A percentile compares a stretch with the other conserved stretches of the same genome.
phyloP scores from a whole-genome alignment of 2,888 invertebrate genomes.

The Prostheceraeus crozeri region DNA sequence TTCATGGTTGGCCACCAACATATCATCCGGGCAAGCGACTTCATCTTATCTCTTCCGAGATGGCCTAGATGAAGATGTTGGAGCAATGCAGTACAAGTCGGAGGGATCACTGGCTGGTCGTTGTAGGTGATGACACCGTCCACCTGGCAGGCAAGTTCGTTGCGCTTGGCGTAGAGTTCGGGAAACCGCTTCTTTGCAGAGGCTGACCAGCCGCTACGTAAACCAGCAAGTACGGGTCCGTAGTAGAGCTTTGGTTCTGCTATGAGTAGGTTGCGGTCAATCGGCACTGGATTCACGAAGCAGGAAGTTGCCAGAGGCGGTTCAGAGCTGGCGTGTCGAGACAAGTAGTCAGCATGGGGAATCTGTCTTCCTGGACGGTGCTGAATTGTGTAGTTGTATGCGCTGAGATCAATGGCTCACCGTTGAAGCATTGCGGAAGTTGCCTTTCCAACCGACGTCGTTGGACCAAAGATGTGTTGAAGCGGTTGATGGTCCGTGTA shows the following conservation, averaged over 20 bases:
- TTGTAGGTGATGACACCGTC: too few relatives aligned
- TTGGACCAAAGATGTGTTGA: not conserved
- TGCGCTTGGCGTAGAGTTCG: too few relatives aligned
- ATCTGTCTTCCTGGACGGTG: slow-evolving; percentile 12
- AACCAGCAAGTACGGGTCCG: slow-evolving; percentile 9
- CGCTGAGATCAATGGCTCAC: slow-evolving; percentile 23
- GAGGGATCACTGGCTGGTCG: too few relatives aligned
- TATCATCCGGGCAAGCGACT: slow-evolving; percentile 15
- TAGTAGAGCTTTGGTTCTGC: not conserved
- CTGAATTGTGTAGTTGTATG: slow-evolving; percentile 15
- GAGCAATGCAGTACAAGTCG: too few relatives aligned
- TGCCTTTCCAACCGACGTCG: not conserved
- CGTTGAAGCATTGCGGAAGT: slow-evolving; percentile 16
- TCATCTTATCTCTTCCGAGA: slow-evolving; percentile 6
- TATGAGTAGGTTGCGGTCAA: not conserved
- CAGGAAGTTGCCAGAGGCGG: not conserved
- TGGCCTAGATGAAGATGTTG: slow-evolving; percentile 1
- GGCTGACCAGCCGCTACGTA: slow-evolving; percentile 15
- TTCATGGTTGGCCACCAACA: slow-evolving; percentile 20
- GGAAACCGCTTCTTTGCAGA: slow-evolving; percentile 14
- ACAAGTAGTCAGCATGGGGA: slow-evolving; percentile 21
- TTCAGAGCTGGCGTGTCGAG: not conserved
- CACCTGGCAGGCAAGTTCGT: too few relatives aligned
- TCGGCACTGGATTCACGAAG: slow-evolving; percentile 9
- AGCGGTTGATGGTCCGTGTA: slow-evolving; percentile 7